Percentiles rank a stretch among this genome's conserved stretches.
Conservation (phyloP, 2,113 vertebrate species). For the Heterotilapia buettikoferi region DNA sequence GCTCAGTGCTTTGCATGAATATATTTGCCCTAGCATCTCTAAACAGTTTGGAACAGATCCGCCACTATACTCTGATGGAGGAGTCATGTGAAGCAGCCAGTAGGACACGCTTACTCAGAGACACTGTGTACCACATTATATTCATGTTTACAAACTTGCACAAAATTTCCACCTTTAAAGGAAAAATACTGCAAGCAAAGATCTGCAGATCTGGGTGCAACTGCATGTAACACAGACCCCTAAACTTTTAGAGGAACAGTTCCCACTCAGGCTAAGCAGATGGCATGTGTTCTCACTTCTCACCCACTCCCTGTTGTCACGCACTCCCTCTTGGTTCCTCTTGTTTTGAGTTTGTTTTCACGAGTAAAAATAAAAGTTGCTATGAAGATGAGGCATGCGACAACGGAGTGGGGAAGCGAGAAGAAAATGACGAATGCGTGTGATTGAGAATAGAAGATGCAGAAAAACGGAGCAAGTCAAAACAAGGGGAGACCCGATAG, state of each 20-base stretch:
- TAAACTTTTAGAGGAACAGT: not conserved
- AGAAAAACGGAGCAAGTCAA: not conserved
- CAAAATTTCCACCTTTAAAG: conserved; percentile 19
- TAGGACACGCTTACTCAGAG: conserved; percentile 1
- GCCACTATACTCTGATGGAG: conserved; percentile 17
- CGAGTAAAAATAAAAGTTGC: not conserved
- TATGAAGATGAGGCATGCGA: not conserved
- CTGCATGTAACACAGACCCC: not conserved
- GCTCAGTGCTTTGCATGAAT: conserved; percentile 39
- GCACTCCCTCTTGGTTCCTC: not conserved
- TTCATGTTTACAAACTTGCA: conserved; percentile 26
- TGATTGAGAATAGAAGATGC: not conserved
- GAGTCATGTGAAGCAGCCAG: conserved; percentile 16
- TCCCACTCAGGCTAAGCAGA: conserved; percentile 28
- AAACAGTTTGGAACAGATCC: conserved; percentile 47
- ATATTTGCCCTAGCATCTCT: conserved; percentile 45
- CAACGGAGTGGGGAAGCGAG: not conserved
- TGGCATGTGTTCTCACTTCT: conserved; percentile 37
- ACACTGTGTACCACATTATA: conserved; percentile 22
- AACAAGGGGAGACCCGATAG: not conserved
- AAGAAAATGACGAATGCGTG: not conserved
- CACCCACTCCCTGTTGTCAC: conserved; percentile 25
- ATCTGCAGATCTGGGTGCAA: not conserved
- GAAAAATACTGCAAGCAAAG: conserved; percentile 34
- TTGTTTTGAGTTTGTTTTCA: conserved; percentile 9